Evolutionary conservation across 1,140 invertebrate species (phyloP).

Genomic region (Plutomurus gul): DNA sequence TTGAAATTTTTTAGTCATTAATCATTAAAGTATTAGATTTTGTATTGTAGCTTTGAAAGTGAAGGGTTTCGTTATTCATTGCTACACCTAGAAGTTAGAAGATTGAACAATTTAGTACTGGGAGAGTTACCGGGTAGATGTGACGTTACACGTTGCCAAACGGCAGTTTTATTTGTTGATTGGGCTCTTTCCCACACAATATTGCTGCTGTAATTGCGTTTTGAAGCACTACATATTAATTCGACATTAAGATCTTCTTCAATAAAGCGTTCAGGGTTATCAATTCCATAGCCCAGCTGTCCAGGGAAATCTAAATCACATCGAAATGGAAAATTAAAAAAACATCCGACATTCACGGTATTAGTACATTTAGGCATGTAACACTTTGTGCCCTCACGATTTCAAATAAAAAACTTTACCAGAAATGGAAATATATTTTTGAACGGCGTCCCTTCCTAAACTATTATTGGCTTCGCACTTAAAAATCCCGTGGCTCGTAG

Average conservation of each 20-base stretch:
- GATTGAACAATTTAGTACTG: not conserved
- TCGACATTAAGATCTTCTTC: slow-evolving; percentile 33
- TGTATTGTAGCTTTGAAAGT: too few relatives aligned
- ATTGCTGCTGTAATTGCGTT: not conserved
- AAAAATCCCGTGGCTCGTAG: not conserved
- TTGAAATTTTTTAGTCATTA: too few relatives aligned
- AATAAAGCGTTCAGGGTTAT: not conserved
- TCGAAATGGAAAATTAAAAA: not conserved
- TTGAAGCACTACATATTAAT: slow-evolving; percentile 34
- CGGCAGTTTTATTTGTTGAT: not conserved
- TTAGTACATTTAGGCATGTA: not conserved
- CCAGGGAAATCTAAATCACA: slow-evolving; percentile 42
- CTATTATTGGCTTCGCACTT: not conserved
- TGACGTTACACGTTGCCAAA: not conserved
- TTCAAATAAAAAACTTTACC: too few relatives aligned
- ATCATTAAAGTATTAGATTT: too few relatives aligned
- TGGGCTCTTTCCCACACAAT: not conserved
- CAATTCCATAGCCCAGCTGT: slow-evolving; percentile 1
- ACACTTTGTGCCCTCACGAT: not conserved
- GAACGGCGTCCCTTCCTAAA: not conserved
- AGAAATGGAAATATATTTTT: not conserved
- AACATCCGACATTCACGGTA: not conserved
- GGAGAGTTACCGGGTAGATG: not conserved
- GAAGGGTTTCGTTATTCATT: not conserved
- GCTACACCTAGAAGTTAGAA: not conserved